Conservation (phyloP, 2,113 vertebrate genomes). For the Lepus europaeus region DNA sequence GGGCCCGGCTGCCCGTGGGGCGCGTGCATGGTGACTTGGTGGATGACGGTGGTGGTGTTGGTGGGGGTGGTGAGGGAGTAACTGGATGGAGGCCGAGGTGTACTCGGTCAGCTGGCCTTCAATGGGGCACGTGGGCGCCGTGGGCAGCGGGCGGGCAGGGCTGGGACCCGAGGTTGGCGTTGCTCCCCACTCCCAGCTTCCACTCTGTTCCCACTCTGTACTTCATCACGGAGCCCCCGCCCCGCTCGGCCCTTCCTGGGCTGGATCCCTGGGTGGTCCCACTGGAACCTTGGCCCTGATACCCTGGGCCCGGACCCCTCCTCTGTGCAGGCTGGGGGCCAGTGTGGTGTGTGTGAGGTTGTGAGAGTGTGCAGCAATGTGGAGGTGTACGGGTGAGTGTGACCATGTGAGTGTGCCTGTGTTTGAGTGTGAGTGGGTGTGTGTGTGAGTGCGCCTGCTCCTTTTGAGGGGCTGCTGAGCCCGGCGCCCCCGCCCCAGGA, state of each 20-base stretch:
- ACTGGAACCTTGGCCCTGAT: not conserved
- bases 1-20: not conserved
- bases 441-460: too few relatives aligned
- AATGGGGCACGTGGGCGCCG: not conserved
- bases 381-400: too few relatives aligned
- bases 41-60: too few relatives aligned
- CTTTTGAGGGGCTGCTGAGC: not conserved
- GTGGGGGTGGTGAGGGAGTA: too few relatives aligned
- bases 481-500: constrained; percentile 84
- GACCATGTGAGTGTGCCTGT: not conserved
- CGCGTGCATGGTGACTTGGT: not conserved
- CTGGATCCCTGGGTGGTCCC: not conserved
- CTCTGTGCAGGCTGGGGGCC: not conserved
- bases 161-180: not conserved
- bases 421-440: too few relatives aligned
- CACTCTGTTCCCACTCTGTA: not conserved
- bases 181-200: not conserved
- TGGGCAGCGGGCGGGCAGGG: not conserved
- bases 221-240: not conserved
- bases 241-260: not conserved
- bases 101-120: not conserved
- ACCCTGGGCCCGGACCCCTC: not conserved
- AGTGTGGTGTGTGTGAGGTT: not conserved
- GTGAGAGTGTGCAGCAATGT: not conserved
- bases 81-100: not conserved